A percentile compares a stretch with the other conserved stretches of the same genome.
Conservation (phyloP, 64 coral and sea anemone genomes). For the Platygyra sinensis region DNA sequence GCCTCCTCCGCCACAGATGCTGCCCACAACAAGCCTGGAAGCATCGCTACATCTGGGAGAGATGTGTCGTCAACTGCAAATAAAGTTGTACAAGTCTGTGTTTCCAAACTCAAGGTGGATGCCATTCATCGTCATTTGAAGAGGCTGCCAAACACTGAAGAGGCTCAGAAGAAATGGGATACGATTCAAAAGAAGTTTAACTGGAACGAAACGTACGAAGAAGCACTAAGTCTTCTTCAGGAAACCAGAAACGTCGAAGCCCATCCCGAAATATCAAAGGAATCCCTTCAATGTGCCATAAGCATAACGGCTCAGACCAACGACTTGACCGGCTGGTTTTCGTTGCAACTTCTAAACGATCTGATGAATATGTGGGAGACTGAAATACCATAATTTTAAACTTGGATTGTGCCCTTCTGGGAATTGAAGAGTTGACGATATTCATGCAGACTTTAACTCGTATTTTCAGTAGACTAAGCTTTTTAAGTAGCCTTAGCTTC, state of each 20-base stretch:
- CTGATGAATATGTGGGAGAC: neutral
- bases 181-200: neutral
- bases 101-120: constrained; percentile 5
- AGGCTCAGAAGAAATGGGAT: constrained; percentile 13
- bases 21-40: neutral
- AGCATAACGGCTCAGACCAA: neutral
- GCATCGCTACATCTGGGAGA: constrained; percentile 7
- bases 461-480: too few relatives aligned
- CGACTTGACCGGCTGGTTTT: neutral
- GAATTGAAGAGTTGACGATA: too few relatives aligned
- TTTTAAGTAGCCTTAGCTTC: too few relatives aligned
- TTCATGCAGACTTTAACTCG: too few relatives aligned
- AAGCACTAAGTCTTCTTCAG: neutral
- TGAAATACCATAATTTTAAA: neutral
- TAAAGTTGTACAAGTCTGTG: neutral
- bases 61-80: constrained; percentile 29
- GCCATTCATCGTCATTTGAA: neutral
- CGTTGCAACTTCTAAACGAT: neutral
- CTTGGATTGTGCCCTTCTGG: too few relatives aligned
- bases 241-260: neutral
- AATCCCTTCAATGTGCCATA: neutral
- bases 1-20: neutral
- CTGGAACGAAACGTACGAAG: neutral
- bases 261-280: neutral
- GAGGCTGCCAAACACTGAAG: constrained; percentile 3